Conservation (phyloP, 2,888 invertebrate species). For the Linyphia triangularis region DNA sequence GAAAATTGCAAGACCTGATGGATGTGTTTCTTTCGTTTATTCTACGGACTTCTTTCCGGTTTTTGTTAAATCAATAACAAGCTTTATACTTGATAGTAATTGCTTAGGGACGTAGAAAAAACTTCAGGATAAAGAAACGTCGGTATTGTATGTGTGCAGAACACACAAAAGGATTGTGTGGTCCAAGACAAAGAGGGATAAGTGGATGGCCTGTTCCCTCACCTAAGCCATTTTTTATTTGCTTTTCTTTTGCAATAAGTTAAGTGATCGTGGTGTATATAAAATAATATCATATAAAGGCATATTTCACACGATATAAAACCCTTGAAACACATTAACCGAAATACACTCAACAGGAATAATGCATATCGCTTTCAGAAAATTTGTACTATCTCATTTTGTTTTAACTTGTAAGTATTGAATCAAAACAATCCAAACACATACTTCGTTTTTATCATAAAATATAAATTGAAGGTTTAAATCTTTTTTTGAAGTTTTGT, state of each 20-base stretch:
- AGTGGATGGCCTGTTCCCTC: background rate
- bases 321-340: no score
- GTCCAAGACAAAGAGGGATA: background rate
- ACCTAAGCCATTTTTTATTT: background rate
- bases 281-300: no score
- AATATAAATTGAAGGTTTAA: no score
- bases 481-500: no score
- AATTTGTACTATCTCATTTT: no score
- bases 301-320: no score
- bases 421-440: no score
- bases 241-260: background rate
- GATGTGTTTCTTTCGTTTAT: background rate
- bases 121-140: background rate
- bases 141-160: background rate
- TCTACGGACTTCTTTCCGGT: background rate
- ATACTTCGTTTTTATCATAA: no score
- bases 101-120: background rate
- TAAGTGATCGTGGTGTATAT: no score
- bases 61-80: constrained; percentile 28
- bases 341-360: no score
- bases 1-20: background rate
- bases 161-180: background rate
- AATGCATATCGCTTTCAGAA: no score
- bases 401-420: no score
- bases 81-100: constrained; percentile 4